A percentile compares a stretch with the other conserved stretches of the same genome.
These are phyloP conservation scores for Parambassis ranga DNA, from an alignment of 2,797 vertebrate genomes.

Conservation along the genomic window DNA sequence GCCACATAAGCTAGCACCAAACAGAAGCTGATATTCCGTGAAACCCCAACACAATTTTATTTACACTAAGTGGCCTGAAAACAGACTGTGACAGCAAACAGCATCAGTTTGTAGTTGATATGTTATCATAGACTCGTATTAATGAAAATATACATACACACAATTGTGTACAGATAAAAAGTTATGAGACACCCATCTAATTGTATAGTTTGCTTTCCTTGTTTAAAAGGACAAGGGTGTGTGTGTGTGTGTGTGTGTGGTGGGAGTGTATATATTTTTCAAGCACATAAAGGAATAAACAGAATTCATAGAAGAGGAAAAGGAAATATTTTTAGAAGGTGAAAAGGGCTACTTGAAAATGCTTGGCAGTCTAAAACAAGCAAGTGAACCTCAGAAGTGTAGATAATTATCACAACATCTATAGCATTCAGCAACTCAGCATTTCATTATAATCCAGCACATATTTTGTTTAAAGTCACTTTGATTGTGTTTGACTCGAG, in stretches of 20 bases:
- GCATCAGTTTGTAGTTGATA: too few relatives aligned
- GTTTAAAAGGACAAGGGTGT: background rate
- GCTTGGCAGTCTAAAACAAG: conserved; percentile 49
- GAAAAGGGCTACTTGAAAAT: conserved; percentile 38
- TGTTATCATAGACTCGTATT: too few relatives aligned
- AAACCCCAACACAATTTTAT: too few relatives aligned
- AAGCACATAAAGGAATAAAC: conserved; percentile 17
- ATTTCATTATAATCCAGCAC: conserved; percentile 67
- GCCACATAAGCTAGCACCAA: background rate
- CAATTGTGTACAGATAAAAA: too few relatives aligned
- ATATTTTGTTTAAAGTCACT: conserved; percentile 74
- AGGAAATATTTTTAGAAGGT: conserved; percentile 3
- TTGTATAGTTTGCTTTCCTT: background rate
- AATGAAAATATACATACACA: too few relatives aligned
- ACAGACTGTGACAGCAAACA: too few relatives aligned
- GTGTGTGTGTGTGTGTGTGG: background rate
- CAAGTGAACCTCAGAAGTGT: conserved; percentile 61
- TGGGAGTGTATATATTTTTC: conserved; percentile 3
- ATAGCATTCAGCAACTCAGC: conserved; percentile 65
- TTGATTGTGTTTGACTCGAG: conserved; percentile 81
- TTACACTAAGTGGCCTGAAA: too few relatives aligned
- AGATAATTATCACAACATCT: conserved; percentile 73
- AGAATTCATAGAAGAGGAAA: conserved; percentile 20
- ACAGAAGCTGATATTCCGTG: too few relatives aligned
- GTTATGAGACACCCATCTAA: background rate